Base-by-base conservation (phyloP, 2,797 vertebrate species). In the Xiphophorus birchmanni region DNA sequence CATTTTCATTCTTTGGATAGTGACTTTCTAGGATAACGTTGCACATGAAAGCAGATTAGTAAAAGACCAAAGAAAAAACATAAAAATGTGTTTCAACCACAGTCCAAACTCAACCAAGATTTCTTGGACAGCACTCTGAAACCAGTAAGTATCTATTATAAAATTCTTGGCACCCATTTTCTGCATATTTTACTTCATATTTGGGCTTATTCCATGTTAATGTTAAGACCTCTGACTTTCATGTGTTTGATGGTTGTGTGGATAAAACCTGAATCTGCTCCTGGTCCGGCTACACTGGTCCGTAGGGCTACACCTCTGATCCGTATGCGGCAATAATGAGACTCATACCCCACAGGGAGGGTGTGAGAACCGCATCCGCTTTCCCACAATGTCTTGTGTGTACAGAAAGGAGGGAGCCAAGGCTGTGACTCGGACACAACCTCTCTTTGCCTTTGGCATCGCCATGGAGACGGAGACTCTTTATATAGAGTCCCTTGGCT, bases 381-480 rank as follows among this genome's bases (percentile, higher is more conserved):
- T 91, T 91, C 86, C 88, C 91, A 91, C 91, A 91, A 92, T 91
- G 86, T 83, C 76, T 47, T 78, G 81, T 89, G 87, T 87, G 84
- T 82, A 65, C 80, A 87, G 81, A 90, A 80, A 35, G 75, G 52
- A 77, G 71, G 45, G 44, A 40, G 47, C 60, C 6, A 0, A 44
- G 67, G 45, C 42, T 35, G 73, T 12, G 67, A 69, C 45, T 82
- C 52, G 58, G 86, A 82, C 82, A 77, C 79, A 88, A 87, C 75
- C 18, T 23, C 73, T 90, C 86, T 89, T 88, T 85, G 84, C 89
- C 85, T 85, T 76, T 87, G 79, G 84, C 80, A 81, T 91, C 37
- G 47, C 88, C 90, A 91, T 89, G 92, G 92, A 81, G 84, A 94
- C 74, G n/a, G 50, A 78, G 72, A 35, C 71, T 86, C 87, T 81